These are phyloP conservation scores for Brachyhypopomus gauderio DNA, from an alignment of 2,113 vertebrate species.

Conservation along the genomic window DNA sequence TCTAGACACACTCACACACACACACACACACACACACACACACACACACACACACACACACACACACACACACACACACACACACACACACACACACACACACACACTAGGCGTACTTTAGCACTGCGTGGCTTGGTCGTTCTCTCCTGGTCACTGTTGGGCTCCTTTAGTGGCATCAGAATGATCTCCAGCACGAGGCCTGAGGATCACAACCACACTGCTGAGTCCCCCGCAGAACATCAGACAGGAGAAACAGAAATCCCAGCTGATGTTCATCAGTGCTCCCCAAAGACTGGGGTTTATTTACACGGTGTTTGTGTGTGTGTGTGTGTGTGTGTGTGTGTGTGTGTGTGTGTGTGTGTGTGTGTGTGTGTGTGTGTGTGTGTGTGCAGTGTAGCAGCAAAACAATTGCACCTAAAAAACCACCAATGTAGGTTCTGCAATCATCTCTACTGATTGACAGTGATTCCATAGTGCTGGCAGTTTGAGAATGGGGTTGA, in stretches of 20 bases:
- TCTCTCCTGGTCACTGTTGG: not conserved
- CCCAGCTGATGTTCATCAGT: not conserved
- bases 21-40: not conserved
- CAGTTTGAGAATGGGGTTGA: too few relatives aligned
- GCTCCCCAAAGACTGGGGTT: not conserved
- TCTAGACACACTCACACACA: not conserved
- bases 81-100: slow-evolving; percentile 22
- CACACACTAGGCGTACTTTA: slow-evolving; percentile 21
- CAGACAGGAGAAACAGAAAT: slow-evolving; percentile 2
- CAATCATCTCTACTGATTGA: too few relatives aligned
- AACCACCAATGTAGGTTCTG: too few relatives aligned
- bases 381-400: too few relatives aligned
- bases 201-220: not conserved
- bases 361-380: too few relatives aligned
- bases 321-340: not conserved
- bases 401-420: too few relatives aligned
- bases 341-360: slow-evolving; percentile 1
- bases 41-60: not conserved
- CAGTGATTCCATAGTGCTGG: too few relatives aligned
- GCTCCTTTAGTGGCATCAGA: slow-evolving; percentile 20
- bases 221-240: not conserved
- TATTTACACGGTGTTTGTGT: not conserved
- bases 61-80: not conserved
- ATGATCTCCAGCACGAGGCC: slow-evolving; percentile 35
- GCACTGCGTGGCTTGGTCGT: not conserved